Evolutionary conservation across 2,797 vertebrate genomes (phyloP).

Genomic region (Sebastes elongatus): DNA sequence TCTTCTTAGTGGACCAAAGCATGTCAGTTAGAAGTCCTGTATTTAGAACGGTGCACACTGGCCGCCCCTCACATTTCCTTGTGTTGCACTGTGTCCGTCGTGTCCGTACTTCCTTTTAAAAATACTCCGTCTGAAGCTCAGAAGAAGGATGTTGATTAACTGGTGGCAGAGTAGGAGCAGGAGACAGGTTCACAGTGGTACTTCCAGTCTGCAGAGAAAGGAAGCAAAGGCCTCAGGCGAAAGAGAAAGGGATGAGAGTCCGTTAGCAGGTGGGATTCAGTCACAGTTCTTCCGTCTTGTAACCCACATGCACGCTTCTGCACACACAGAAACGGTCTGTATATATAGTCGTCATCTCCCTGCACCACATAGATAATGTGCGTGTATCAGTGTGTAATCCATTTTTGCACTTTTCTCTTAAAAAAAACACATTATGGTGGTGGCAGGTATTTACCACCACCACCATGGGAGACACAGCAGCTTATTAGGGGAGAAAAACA

Average conservation of each 20-base stretch:
- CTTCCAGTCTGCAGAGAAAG: constrained; percentile 1
- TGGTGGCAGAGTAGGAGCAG: constrained; percentile 10
- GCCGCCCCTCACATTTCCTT: constrained; percentile 35
- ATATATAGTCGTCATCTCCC: constrained; percentile 41
- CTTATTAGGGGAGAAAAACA: background rate
- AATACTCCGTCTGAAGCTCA: constrained; percentile 30
- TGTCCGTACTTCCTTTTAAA: constrained; percentile 51
- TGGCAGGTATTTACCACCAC: constrained; percentile 16
- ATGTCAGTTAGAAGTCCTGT: constrained; percentile 47
- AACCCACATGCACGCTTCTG: constrained; percentile 27
- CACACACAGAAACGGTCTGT: constrained; percentile 33
- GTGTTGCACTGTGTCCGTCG: constrained; percentile 55
- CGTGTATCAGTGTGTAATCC: constrained; percentile 32
- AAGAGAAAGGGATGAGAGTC: background rate
- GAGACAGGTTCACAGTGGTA: background rate
- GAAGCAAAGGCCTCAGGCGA: constrained; percentile 12
- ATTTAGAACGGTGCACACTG: constrained; percentile 24
- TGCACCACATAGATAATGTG: constrained; percentile 37
- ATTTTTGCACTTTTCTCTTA: constrained; percentile 64
- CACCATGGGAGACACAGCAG: constrained; percentile 3
- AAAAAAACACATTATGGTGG: constrained; percentile 7
- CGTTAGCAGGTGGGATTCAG: background rate
- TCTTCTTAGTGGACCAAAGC: constrained; percentile 70
- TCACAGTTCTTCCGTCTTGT: constrained; percentile 56
- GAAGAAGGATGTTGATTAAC: constrained; percentile 43